Percentiles rank a stretch among this genome's conserved stretches.
Evolutionary conservation across 2,797 vertebrate species (phyloP).

Genomic region (Phyllotis vaccarum): DNA sequence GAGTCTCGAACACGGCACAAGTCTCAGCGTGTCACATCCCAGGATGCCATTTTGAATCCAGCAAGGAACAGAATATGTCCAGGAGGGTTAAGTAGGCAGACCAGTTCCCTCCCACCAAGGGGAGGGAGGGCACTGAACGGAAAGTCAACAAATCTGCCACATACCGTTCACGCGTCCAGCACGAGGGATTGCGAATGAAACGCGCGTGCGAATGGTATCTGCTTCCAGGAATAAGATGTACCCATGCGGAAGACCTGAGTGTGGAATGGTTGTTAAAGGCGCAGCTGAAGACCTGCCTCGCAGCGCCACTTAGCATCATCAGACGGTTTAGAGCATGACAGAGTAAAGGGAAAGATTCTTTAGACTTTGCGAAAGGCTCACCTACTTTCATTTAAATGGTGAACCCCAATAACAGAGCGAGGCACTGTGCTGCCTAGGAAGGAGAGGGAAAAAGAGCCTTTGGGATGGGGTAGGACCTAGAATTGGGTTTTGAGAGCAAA

Average conservation of each 20-base stretch:
- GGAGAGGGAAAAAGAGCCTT: no score
- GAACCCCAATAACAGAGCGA: background rate
- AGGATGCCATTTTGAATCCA: background rate
- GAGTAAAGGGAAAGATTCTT: background rate
- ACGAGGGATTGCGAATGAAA: background rate
- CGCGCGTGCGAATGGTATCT: background rate
- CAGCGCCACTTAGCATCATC: background rate
- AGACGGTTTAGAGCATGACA: background rate
- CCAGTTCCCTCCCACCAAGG: background rate
- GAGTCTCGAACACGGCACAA: background rate
- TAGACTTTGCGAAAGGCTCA: background rate
- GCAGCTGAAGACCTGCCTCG: background rate
- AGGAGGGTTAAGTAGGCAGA: slow-evolving; percentile 23
- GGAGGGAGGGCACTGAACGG: background rate
- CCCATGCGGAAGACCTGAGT: background rate
- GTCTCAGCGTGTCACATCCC: background rate
- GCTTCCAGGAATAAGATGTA: slow-evolving; percentile 1
- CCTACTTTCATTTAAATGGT: background rate
- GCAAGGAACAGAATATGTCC: background rate
- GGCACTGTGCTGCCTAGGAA: background rate
- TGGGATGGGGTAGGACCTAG: no score
- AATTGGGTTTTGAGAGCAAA: background rate
- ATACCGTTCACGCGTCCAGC: background rate
- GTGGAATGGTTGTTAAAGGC: slow-evolving; percentile 4
- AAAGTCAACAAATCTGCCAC: slow-evolving; percentile 12